Percentiles rank a stretch among this genome's conserved stretches.
phyloP scores from a whole-genome alignment of 2,113 vertebrate genomes.

The Alexandromys fortis region DNA sequence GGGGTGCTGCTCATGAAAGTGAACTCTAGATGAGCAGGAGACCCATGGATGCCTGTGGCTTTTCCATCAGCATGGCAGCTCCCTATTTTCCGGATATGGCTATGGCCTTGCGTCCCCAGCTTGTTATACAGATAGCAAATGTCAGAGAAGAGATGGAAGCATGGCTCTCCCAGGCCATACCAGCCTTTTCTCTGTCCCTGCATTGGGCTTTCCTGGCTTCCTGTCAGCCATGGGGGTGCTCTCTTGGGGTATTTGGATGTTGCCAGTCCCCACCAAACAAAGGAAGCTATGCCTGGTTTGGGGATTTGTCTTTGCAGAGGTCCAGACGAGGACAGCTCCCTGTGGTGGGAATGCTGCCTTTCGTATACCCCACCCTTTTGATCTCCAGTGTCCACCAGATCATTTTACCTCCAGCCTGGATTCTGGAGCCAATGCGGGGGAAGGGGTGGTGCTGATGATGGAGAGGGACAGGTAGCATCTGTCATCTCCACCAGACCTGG shows the following conservation, averaged over 20 bases:
- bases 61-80: rapidly evolving
- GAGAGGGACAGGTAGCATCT: neutral
- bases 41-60: neutral
- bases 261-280: too few relatives aligned
- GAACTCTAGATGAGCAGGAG: rapidly evolving
- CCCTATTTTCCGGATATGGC: neutral
- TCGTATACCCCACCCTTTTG: neutral
- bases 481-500: neutral
- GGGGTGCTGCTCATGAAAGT: rapidly evolving
- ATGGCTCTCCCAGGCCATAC: rapidly evolving
- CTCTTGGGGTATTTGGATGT: neutral
- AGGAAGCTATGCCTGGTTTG: neutral
- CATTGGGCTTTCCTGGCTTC: neutral
- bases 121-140: too few relatives aligned
- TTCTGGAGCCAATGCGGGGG: too few relatives aligned
- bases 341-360: neutral
- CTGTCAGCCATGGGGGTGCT: rapidly evolving
- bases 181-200: neutral
- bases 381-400: neutral
- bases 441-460: neutral
- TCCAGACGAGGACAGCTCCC: neutral
- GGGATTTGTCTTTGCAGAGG: neutral
- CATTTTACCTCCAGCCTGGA: neutral
- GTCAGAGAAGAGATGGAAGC: neutral
- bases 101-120: rapidly evolving